Base-by-base conservation (phyloP, 2,888 invertebrate genomes). In the Rotaria socialis region DNA sequence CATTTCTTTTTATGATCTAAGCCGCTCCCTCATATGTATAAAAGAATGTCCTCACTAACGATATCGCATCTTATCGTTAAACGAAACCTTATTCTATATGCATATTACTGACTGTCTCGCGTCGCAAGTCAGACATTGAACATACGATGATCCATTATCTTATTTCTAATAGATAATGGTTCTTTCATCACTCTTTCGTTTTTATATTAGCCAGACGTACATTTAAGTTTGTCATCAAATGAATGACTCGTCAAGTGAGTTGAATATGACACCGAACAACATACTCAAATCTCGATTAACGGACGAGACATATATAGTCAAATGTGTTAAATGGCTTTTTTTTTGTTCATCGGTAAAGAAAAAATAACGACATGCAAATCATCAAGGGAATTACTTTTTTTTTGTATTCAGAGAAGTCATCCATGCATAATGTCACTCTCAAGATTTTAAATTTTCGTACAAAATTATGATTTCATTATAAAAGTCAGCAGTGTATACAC, bases 131-230 rank as follows among this genome's bases (percentile, higher is more conserved):
- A 67, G 67, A 67, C 67, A 41, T 41, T 67, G 67, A 67, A 67
- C 67, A 67, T 67, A 67, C 67, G 67, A 67, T 67, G 67, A 67
- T 67, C 67, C 67, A 67, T 67, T 67, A 67, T 67, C 67, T 67
- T 67, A 35, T 67, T 67, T 67, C 35, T 67, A 67, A 67, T 67
- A 67, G 67, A 67, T 67, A 67, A 67, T 67, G 67, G 67, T 35
- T 67, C 67, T 67, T 67, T 67, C 67, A 67, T 67, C 67, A 67
- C 67, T 67, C 67, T 67, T 67, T 67, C 67, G 19, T 67, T 67
- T 67, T 67, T 67, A 67, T 67, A 67, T 67, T 67, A 27, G 35
- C 67, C 67, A 67, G 67, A 67, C 67, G 35, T 41, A 67, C 67
- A 67, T 67, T 67, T 67, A 27, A 67, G 35, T 67, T 67, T 35